Conservation (phyloP, 2,888 invertebrate genomes). For the Ophion costatus region DNA sequence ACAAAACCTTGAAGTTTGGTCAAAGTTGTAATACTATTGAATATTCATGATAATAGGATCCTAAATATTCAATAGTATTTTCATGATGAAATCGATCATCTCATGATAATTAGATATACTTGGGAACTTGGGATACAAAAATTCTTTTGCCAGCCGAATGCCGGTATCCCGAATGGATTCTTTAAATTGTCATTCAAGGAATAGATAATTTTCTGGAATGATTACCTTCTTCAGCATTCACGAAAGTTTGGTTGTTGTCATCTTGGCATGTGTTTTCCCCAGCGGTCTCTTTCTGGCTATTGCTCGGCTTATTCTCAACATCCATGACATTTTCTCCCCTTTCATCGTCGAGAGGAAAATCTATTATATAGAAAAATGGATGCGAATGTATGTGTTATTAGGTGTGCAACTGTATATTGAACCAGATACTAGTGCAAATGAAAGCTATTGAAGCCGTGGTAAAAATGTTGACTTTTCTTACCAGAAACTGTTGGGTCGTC, state of each 20-base stretch:
- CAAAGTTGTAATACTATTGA: background rate
- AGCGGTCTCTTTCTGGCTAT: constrained; percentile 1
- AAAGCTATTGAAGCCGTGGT: background rate
- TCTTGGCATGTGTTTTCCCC: background rate
- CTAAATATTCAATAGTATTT: background rate
- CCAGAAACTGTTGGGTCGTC: background rate
- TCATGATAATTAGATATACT: constrained; percentile 3
- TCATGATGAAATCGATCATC: background rate
- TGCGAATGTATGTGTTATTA: background rate
- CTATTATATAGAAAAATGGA: background rate
- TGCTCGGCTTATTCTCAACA: background rate
- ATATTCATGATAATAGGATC: background rate
- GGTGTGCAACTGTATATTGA: background rate
- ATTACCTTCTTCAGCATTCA: background rate
- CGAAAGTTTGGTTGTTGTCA: background rate
- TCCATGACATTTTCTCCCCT: background rate
- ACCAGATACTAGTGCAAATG: background rate
- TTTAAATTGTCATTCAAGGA: background rate
- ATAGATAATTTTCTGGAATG: background rate
- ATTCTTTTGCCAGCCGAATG: background rate
- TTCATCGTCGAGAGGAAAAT: background rate
- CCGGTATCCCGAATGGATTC: background rate
- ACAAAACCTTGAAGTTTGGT: background rate
- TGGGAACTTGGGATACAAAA: background rate
- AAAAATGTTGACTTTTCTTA: background rate